Evolutionary conservation across 2,113 vertebrate species (phyloP).

Genomic region (Ursus arctos): DNA sequence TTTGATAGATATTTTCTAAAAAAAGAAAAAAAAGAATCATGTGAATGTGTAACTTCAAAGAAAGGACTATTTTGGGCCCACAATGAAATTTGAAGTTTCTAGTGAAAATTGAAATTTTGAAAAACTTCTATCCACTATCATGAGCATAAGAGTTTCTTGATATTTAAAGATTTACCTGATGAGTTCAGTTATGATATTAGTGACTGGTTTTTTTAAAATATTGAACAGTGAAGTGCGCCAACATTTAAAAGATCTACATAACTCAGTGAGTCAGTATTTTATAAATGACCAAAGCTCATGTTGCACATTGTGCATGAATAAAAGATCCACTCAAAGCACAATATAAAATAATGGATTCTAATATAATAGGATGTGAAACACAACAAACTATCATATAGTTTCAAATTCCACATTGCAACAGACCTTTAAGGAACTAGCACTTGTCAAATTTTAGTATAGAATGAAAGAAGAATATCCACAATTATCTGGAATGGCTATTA

Average conservation of each 20-base stretch:
- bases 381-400: neutral
- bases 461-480: neutral
- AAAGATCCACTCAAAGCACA: neutral
- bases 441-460: neutral
- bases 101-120: neutral
- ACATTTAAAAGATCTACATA: neutral
- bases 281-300: neutral
- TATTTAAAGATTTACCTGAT: neutral
- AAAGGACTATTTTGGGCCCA: neutral
- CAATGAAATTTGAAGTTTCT: neutral
- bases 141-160: neutral
- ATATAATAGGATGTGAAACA: neutral
- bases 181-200: neutral
- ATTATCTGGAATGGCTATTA: neutral
- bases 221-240: neutral
- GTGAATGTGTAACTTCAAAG: neutral
- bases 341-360: neutral
- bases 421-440: neutral
- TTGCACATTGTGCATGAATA: neutral
- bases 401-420: neutral
- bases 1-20: neutral
- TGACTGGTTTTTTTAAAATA: neutral
- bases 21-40: neutral
- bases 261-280: neutral
- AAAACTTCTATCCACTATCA: neutral